Evolutionary conservation across 2,888 invertebrate species (phyloP), one percentile per base, ranked within the genome.

Genomic region (Ptilodon capucinus): DNA sequence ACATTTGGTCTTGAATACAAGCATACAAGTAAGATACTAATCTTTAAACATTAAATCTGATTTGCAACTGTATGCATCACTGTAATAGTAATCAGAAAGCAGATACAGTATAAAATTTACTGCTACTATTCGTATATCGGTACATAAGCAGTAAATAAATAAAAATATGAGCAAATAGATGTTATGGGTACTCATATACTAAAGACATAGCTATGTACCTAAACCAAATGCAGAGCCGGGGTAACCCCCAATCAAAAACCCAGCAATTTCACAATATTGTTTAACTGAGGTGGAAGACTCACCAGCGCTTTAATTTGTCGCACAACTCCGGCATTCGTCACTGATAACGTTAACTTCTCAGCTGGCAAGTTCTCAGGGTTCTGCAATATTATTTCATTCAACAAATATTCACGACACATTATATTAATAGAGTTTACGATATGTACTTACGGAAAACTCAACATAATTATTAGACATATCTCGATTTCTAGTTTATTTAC

Each of bases 251-350:
- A n/a, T 28, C n/a, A n/a, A n/a, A 5, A 9, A 7, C n/a, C 8
- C n/a, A 9, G 6, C 2, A 9, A 25, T 40, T 40, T 25, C 40
- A 40, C 14, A 40, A 40, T 11, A 40, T 9, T 25, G 13, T 9
- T 40, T 1, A 38, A 38, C 9, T 11, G 7, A n/a, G 1, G n/a
- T 9, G 9, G 4, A n/a, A 21, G 48, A 67, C 88, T 87, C 84
- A 95, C 95, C 88, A 95, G 85, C 42, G 95, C 95, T 57, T 94
- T 92, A 40, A 94, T 79, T 58, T 88, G 79, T 50, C 89, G 84
- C 3, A 84, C 69, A 11, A 93, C 81, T 7, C 94, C 94, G 53
- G 91, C 86, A 52, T 89, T 88, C 19, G 79, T 79, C 2, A 92
- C 74, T 13, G 71, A 62, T 43, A 93, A 60, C 13, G 77, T 81